Conservation (phyloP, 2,113 vertebrate species). For the Vulpes lagopus region DNA sequence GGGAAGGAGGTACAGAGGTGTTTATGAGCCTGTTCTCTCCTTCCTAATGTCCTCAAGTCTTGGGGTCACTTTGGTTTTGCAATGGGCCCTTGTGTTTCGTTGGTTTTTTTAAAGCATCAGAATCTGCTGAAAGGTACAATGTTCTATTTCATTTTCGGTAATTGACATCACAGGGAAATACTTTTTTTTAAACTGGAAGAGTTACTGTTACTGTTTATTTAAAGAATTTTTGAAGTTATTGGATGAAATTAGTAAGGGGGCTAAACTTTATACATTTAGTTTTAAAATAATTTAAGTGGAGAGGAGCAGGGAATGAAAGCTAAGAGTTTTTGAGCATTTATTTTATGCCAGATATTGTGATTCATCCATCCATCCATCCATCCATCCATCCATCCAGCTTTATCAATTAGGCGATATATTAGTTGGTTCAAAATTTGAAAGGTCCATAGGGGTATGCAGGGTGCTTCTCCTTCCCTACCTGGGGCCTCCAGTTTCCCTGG, state of each 20-base stretch:
- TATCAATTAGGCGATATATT: not conserved
- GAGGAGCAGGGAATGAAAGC: not conserved
- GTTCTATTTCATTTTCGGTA: constrained; percentile 49
- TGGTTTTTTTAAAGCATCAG: not conserved
- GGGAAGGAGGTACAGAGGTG: not conserved
- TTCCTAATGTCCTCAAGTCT: not conserved
- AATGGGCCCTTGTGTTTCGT: not conserved
- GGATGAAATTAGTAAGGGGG: not conserved
- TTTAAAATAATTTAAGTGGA: constrained; percentile 28
- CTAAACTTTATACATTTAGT: not conserved
- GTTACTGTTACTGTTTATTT: not conserved
- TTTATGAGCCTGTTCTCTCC: not conserved
- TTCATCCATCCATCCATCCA: not conserved
- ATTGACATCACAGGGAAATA: not conserved
- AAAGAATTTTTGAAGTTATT: constrained; percentile 25
- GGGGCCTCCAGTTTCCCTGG: not conserved
- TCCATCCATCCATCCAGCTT: not conserved
- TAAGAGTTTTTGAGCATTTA: constrained; percentile 13
- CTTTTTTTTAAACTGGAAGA: not conserved
- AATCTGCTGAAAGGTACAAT: not conserved
- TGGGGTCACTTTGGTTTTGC: constrained; percentile 30
- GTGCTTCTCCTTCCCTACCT: not conserved
- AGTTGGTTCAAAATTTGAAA: not conserved
- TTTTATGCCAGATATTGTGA: constrained; percentile 11
- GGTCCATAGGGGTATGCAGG: not conserved